Evolutionary conservation across 2,797 vertebrate species (phyloP).

Genomic region (Myotis vivesi): DNA sequence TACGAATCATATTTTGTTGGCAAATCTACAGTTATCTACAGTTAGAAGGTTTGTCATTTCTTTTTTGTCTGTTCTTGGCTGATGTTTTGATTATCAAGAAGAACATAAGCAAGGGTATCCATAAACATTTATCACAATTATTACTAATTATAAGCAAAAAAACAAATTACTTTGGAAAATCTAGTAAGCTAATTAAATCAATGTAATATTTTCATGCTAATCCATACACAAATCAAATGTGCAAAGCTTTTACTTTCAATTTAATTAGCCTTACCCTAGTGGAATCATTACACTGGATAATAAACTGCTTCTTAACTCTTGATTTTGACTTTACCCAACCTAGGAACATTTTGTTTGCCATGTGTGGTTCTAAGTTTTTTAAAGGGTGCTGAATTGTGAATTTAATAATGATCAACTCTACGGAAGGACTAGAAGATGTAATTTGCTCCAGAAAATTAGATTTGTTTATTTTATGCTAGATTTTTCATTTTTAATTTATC

Average conservation of each 20-base stretch:
- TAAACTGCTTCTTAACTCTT: not conserved
- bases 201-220: not conserved
- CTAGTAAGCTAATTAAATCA: slow-evolving; percentile 12
- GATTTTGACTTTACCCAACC: not conserved
- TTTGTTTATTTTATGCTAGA: not conserved
- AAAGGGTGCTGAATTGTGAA: not conserved
- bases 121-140: slow-evolving; percentile 42
- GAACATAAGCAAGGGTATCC: not conserved
- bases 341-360: slow-evolving; percentile 49
- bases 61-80: not conserved
- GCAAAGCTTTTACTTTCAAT: slow-evolving; percentile 63
- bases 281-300: slow-evolving; percentile 24
- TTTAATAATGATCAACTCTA: slow-evolving; percentile 3
- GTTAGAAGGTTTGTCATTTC: not conserved
- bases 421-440: not conserved
- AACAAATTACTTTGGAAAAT: slow-evolving; percentile 31
- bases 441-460: not conserved
- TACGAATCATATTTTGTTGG: not conserved
- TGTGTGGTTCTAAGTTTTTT: not conserved
- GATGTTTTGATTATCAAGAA: not conserved
- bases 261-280: slow-evolving; percentile 46
- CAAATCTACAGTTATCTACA: not conserved
- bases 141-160: slow-evolving; percentile 11
- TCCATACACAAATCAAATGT: slow-evolving; percentile 56
- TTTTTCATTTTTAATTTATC: not conserved